Conservation (phyloP, 2,797 vertebrate genomes). For the Hirundo rustica region DNA sequence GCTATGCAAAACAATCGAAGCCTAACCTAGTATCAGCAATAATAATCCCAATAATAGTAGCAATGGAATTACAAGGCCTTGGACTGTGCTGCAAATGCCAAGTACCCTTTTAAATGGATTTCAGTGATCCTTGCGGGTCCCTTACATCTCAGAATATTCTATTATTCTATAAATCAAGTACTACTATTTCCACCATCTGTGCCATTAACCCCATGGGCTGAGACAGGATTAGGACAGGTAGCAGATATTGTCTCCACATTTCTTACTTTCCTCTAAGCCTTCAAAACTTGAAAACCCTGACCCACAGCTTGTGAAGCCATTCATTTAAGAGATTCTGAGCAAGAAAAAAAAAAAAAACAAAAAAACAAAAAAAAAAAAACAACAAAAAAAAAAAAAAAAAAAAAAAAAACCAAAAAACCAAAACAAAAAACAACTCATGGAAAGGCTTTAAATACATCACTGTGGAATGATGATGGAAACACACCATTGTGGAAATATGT, state of each 20-base stretch:
- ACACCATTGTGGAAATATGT: conserved; percentile 55
- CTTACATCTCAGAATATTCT: background rate
- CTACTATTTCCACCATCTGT: background rate
- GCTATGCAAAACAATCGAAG: background rate
- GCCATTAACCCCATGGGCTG: background rate
- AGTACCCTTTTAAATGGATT: background rate
- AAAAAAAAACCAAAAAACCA: background rate
- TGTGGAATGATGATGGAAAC: conserved; percentile 46
- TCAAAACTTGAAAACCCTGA: background rate
- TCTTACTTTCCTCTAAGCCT: background rate
- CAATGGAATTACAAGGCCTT: background rate
- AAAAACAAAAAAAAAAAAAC: background rate
- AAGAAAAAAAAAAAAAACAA: background rate
- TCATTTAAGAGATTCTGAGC: background rate
- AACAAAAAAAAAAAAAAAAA: too few species aligned
- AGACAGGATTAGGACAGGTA: background rate
- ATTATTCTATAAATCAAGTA: background rate
- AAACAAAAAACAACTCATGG: background rate
- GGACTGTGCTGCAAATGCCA: background rate
- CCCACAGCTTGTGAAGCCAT: background rate
- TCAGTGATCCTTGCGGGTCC: background rate
- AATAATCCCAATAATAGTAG: background rate
- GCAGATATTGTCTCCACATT: background rate
- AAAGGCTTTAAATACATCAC: conserved; percentile 44
- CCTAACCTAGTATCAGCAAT: background rate